phyloP scores from a whole-genome alignment of 2,113 vertebrate species.

The Cryptotis parvus region DNA sequence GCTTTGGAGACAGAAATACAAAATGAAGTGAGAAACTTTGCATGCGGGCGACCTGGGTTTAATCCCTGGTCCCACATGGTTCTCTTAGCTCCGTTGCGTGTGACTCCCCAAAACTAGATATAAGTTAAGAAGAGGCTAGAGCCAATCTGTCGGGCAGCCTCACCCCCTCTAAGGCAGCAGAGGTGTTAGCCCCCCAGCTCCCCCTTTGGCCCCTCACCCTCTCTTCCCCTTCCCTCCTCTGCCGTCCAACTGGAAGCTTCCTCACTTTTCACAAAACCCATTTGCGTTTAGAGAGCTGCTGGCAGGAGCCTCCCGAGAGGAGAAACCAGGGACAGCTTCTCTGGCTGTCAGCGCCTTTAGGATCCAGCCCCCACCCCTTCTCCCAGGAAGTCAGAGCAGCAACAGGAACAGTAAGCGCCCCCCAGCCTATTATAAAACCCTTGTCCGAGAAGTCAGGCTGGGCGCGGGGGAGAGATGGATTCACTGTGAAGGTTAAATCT shows the following conservation, averaged over 20 bases:
- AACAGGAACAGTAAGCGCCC: conserved; percentile 90
- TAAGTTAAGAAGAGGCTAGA: neutral
- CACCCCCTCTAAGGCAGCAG: neutral
- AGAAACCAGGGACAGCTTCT: conserved; percentile 83
- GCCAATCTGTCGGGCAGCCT: neutral
- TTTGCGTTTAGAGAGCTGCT: conserved; percentile 85
- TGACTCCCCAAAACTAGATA: too few species aligned
- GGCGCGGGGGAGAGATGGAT: conserved; percentile 87
- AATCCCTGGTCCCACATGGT: too few species aligned
- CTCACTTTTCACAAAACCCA: conserved; percentile 80
- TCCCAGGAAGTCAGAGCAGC: conserved; percentile 90
- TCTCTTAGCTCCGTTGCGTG: too few species aligned
- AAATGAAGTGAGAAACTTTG: neutral
- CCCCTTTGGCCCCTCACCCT: conserved; percentile 63
- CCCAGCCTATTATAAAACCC: conserved; percentile 92
- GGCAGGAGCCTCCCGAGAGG: conserved; percentile 73
- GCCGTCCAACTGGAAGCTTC: conserved; percentile 81
- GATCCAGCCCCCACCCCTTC: conserved; percentile 88
- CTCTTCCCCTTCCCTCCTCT: conserved; percentile 73
- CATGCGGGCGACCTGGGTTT: neutral
- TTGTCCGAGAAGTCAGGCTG: conserved; percentile 90
- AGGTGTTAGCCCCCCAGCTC: neutral
- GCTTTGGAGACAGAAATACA: too few species aligned
- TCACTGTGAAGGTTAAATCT: conserved; percentile 93
- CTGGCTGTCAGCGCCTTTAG: conserved; percentile 89